Evolutionary conservation across 2,888 invertebrate species (phyloP), one percentile per base, ranked within the genome.

Genomic region (Poecilus cupreus): DNA sequence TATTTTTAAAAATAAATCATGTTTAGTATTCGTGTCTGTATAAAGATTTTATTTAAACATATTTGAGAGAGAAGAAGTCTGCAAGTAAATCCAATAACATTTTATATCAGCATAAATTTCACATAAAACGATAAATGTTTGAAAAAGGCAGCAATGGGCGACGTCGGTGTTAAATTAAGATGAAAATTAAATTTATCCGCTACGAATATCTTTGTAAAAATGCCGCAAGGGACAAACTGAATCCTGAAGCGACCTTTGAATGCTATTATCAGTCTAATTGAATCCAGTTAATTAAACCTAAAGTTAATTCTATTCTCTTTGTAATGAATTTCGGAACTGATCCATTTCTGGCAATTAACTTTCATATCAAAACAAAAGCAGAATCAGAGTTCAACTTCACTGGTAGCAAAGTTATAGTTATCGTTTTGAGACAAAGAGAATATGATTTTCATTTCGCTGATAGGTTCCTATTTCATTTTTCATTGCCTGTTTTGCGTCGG

Each of bases 281-380:
- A 76, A 76, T 76, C 54, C 76, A 76, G 76, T 76, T 76, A 76
- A 76, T 76, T 76, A 76, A 76, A 76, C 76, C 76, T 57, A 20
- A 76, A 76, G 57, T 76, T 76, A 76, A 57, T 76, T 54, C 76
- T 57, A 76, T 76, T 76, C 76, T 54, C 76, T 76, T 76, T 57
- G 57, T 26, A 76, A 76, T 76, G 76, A 76, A 76, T 76, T 76
- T 76, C 20, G 39, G 76, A 76, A 76, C 57, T 76, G 76, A 76
- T 76, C 16, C 20, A 37, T 57, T 76, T 57, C 76, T 32, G 39
- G 16, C 22, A 76, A 76, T 76, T 76, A 76, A 57, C 20, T 76
- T 57, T 57, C 37, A 57, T 76, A 57, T 76, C 60, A 60, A 60
- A 60, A 60, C 60, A 60, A 60, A 60, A 43, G 60, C 60, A 26